Evolutionary conservation across 1,140 invertebrate species (phyloP).

Genomic region (Apis laboriosa): DNA sequence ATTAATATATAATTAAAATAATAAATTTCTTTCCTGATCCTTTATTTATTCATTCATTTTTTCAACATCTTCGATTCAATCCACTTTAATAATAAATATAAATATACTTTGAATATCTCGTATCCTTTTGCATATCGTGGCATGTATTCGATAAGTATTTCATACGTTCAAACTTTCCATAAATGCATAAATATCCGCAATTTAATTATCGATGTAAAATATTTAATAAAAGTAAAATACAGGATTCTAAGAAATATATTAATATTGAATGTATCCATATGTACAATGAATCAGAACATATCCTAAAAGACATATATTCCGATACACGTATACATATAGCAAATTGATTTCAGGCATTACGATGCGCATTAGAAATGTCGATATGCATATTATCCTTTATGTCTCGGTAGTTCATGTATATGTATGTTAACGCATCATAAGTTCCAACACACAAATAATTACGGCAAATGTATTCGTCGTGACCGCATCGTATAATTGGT

Average conservation of each 20-base stretch:
- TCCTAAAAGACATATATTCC: too few relatives aligned
- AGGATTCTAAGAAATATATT: not conserved
- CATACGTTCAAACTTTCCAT: too few relatives aligned
- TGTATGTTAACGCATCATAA: not conserved
- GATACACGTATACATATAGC: too few relatives aligned
- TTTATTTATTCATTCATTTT: too few relatives aligned
- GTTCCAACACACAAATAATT: not conserved
- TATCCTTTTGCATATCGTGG: too few relatives aligned
- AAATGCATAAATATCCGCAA: too few relatives aligned
- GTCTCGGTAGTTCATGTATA: not conserved
- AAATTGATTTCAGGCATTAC: not conserved
- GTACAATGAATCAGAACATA: not conserved
- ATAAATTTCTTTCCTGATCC: too few relatives aligned
- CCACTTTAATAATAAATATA: too few relatives aligned
- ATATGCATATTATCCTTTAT: not conserved
- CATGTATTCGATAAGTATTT: too few relatives aligned
- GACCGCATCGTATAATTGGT: constrained; percentile 4
- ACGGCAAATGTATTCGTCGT: not conserved
- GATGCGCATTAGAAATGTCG: not conserved
- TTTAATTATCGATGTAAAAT: not conserved
- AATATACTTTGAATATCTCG: too few relatives aligned
- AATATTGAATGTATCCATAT: not conserved
- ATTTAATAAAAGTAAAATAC: not conserved
- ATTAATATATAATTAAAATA: too few relatives aligned
- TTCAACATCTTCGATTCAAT: too few relatives aligned